Evolutionary conservation across 2,797 vertebrate species (phyloP).

Genomic region (Sebastes minor): DNA sequence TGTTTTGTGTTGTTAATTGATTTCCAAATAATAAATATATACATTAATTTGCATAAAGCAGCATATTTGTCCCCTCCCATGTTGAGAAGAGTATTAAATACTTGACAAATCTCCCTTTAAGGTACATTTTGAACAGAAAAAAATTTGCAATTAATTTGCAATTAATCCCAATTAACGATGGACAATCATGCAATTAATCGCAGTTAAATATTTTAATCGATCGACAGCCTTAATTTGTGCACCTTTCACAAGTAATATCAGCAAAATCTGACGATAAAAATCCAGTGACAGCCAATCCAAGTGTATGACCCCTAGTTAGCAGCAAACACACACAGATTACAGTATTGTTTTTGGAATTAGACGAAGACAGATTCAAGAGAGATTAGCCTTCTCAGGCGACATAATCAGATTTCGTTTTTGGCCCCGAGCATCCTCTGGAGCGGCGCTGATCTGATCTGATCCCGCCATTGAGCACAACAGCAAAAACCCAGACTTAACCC

Average conservation of each 20-base stretch:
- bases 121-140: no score
- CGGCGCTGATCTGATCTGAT: conserved; percentile 68
- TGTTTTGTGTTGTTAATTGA: no score
- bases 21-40: no score
- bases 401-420: conserved; percentile 75
- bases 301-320: conserved; percentile 28
- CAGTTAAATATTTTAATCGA: no score
- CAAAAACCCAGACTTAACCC: conserved; percentile 30
- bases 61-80: no score
- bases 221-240: no score
- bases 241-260: background rate
- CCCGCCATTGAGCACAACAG: conserved; percentile 44
- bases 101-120: no score
- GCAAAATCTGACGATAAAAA: background rate
- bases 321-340: conserved; percentile 27
- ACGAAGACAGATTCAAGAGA: conserved; percentile 68
- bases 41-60: no score
- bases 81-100: no score
- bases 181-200: no score
- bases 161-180: no score
- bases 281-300: conserved; percentile 12
- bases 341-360: conserved; percentile 70
- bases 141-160: no score
- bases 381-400: conserved; percentile 76
- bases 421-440: conserved; percentile 63